Base-by-base conservation (phyloP, 2,888 invertebrate species). In the Sinotaia quadrata region DNA sequence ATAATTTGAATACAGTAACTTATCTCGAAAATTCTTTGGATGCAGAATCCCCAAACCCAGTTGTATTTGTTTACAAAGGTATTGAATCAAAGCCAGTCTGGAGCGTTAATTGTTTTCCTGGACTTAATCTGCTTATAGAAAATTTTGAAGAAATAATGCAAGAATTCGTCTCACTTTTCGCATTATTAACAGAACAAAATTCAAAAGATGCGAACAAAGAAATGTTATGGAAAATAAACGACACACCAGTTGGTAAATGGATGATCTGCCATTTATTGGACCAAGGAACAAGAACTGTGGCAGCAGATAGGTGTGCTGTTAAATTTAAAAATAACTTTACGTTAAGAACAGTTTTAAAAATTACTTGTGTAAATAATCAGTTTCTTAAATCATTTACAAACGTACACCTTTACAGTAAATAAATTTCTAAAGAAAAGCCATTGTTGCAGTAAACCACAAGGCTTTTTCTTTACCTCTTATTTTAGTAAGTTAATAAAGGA, bases 191-290 rank as follows among this genome's bases (percentile, higher is more conserved):
- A n/a, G 59, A 63, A 44, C 44, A 49, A 33, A 34, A 54, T 12
- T 56, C 61, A 47, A 58, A 56, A 0, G 54, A 63, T 1, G n/a
- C 21, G 24, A 67, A 62, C 27, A 58, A 68, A 12, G 34, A 44
- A 27, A 37, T 36, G 37, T 27, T 67, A 12, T 86, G 86, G 86
- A 77, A 79, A 57, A 71, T 71, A 10, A 86, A 86, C 68, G 69
- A 68, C 4, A 84, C 85, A 5, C 77, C 78, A 7, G 62, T 51
- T 31, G 86, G 86, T 7, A 70, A 69, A 12, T 86, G 86, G 86
- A 73, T 77, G 60, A 80, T 84, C 7, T 84, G 80, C 73, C 81
- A 81, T 69, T 66, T 87, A 5, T 68, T 85, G 33, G 85, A 87
- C 67, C 87, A 87, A 68, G 87, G 87, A 2, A 61, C 62, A 8